Evolutionary conservation across 2,113 vertebrate genomes (phyloP).

Genomic region (Oriolus oriolus): DNA sequence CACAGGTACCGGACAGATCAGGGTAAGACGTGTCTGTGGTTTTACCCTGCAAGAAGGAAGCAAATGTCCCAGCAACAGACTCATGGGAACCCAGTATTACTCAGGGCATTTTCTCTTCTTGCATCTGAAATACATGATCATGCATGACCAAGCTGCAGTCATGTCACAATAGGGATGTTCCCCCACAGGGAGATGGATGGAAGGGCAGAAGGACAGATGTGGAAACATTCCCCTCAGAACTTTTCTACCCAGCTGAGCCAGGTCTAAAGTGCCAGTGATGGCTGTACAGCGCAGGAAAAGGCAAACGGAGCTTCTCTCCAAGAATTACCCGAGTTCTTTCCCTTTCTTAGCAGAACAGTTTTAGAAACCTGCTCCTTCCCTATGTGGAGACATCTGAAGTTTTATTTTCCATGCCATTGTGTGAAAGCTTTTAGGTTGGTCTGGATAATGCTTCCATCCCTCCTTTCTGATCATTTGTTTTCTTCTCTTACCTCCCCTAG

Average conservation of each 20-base stretch:
- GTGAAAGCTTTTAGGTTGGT: neutral
- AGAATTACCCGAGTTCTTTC: neutral
- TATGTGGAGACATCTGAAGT: neutral
- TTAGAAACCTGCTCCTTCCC: neutral
- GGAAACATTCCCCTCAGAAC: neutral
- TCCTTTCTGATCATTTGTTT: neutral
- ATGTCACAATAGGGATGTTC: neutral
- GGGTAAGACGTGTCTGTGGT: neutral
- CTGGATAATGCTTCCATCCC: neutral
- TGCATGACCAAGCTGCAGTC: rapidly evolving
- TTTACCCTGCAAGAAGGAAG: neutral
- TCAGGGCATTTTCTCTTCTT: neutral
- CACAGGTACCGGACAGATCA: rapidly evolving
- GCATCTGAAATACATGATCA: neutral
- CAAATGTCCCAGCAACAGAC: neutral
- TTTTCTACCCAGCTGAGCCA: neutral
- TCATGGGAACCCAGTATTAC: neutral
- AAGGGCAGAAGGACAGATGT: neutral
- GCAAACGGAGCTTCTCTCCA: neutral
- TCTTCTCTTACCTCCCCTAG: neutral
- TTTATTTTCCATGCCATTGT: neutral
- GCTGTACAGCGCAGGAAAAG: neutral
- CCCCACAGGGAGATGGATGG: rapidly evolving
- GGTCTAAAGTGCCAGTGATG: neutral
- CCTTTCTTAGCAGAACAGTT: neutral